A percentile compares a stretch with the other conserved stretches of the same genome.
These are phyloP conservation scores for Andrena praecox DNA, from an alignment of 2,888 invertebrate genomes.

Conservation along the genomic window DNA sequence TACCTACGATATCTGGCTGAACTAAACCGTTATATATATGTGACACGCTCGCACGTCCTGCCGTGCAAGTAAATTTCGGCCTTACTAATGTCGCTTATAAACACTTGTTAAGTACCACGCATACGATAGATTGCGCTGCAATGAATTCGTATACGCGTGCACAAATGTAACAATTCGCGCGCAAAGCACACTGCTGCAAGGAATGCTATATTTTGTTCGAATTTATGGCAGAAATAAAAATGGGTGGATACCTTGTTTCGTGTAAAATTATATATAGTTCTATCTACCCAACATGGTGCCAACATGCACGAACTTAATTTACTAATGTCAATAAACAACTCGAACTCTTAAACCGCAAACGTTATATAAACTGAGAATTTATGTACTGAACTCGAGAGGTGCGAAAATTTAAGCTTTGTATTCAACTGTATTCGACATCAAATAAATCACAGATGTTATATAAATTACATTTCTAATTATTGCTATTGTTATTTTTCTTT, in stretches of 20 bases:
- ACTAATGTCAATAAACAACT: slow-evolving; percentile 11
- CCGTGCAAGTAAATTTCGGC: background rate
- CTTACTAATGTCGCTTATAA: background rate
- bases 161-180: background rate
- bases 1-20: background rate
- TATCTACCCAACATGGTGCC: slow-evolving; percentile 7
- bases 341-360: background rate
- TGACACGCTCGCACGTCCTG: background rate
- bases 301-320: slow-evolving; percentile 5
- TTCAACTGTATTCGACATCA: slow-evolving; percentile 17
- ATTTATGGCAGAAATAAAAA: background rate
- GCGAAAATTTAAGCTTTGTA: background rate
- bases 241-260: background rate
- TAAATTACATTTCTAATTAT: slow-evolving; percentile 36
- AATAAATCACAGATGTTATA: slow-evolving; percentile 45
- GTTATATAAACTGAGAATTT: background rate
- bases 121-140: slow-evolving; percentile 41
- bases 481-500: slow-evolving; percentile 39
- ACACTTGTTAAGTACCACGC: background rate
- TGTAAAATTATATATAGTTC: background rate
- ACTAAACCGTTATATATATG: slow-evolving; percentile 13
- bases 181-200: background rate
- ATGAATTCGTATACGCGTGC: slow-evolving; percentile 20
- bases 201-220: background rate
- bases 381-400: background rate